phyloP scores from a whole-genome alignment of 1,140 invertebrate species.

The Mycetomoellerius zeteki region DNA sequence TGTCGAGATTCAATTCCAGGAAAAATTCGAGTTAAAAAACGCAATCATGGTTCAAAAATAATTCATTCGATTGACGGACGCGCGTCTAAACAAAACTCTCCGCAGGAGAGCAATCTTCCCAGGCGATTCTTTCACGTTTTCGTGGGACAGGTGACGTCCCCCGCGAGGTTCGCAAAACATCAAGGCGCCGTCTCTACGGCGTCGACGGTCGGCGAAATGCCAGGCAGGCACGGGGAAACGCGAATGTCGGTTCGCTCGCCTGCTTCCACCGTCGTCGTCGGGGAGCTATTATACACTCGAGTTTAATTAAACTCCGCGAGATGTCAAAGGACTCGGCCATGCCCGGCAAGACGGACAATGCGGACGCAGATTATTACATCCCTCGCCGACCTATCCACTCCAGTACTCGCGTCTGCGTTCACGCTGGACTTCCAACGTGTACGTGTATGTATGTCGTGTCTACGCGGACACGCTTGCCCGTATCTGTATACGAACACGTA shows the following conservation, averaged over 20 bases:
- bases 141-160: background rate
- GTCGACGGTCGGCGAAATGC: slow-evolving; percentile 63
- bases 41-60: background rate
- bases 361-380: slow-evolving; percentile 86
- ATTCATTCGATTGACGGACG: background rate
- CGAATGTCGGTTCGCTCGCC: slow-evolving; percentile 57
- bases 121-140: slow-evolving; percentile 44
- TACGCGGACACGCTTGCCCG: background rate
- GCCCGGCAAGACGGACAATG: slow-evolving; percentile 85
- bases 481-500: background rate
- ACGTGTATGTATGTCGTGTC: background rate
- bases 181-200: slow-evolving; percentile 35
- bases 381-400: slow-evolving; percentile 77
- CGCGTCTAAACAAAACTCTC: background rate
- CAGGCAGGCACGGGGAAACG: slow-evolving; percentile 33
- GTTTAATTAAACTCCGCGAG: slow-evolving; percentile 85
- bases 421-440: slow-evolving; percentile 23
- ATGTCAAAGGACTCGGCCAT: slow-evolving; percentile 85
- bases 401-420: background rate
- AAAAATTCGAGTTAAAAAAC: background rate
- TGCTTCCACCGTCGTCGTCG: slow-evolving; percentile 65
- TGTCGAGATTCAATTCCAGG: background rate
- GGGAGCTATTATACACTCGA: slow-evolving; percentile 81
- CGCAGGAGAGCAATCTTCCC: background rate
- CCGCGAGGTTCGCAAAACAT: slow-evolving; percentile 34